These are phyloP conservation scores for Crambe crambe DNA, from an alignment of 37 sponge, comb jelly and placozoan species.

Conservation along the genomic window DNA sequence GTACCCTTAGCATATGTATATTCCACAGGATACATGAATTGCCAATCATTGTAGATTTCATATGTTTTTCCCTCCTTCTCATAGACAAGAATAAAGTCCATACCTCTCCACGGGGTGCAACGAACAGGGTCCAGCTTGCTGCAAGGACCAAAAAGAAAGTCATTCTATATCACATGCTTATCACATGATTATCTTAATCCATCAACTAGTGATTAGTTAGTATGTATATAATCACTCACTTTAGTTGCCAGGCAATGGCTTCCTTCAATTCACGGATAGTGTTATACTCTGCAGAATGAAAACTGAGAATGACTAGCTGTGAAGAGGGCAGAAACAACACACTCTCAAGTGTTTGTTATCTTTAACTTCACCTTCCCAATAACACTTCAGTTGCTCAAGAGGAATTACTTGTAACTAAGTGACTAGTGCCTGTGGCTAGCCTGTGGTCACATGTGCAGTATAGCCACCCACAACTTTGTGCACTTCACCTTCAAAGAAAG, in stretches of 20 bases:
- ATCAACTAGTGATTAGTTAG: background rate
- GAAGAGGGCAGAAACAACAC: background rate
- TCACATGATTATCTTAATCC: background rate
- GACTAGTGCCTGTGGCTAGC: too few relatives aligned
- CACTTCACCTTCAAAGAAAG: too few relatives aligned
- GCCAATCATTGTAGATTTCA: constrained; percentile 55
- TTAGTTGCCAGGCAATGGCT: constrained; percentile 29
- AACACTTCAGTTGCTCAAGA: background rate
- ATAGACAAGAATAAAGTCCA: constrained; percentile 30
- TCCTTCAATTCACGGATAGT: constrained; percentile 43
- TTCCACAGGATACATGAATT: constrained; percentile 61
- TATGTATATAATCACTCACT: constrained; percentile 25
- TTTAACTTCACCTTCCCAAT: background rate
- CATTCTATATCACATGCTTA: too few relatives aligned
- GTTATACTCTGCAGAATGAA: constrained; percentile 19
- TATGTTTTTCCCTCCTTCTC: constrained; percentile 8
- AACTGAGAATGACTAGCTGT: background rate
- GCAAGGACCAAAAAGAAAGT: background rate
- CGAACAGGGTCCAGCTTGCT: constrained; percentile 16
- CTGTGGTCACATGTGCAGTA: too few relatives aligned
- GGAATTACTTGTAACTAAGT: too few relatives aligned
- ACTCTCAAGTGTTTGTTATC: background rate
- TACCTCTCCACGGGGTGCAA: constrained; percentile 12
- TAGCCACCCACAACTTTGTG: too few relatives aligned
- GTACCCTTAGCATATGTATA: too few relatives aligned